Base-by-base conservation (phyloP, 2,113 vertebrate genomes). In the Nanorana parkeri region DNA sequence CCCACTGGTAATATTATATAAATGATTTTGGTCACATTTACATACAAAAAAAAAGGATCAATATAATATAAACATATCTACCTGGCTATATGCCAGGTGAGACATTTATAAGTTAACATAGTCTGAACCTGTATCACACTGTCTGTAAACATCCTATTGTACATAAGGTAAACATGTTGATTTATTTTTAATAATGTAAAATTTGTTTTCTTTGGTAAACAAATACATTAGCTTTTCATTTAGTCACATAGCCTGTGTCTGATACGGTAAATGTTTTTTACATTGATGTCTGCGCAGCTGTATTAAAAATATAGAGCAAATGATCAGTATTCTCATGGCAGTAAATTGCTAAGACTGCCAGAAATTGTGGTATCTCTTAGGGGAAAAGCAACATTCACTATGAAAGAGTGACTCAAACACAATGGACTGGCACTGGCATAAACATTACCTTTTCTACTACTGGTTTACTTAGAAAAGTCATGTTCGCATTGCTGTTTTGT, bases 371-470 rank as follows among this genome's bases (percentile, higher is more conserved):
- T 58, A 58, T 23, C n/a, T 79, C 23, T 79, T 60, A 24, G 24
- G 8, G 20, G 17, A 68, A 79, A 60, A 79, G 41, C 13, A n/a
- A 60, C 77, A 19, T 67, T 58, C 54, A 80, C n/a, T 21, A 51
- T 23, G 66, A 58, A 71, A 71, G 55, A 69, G 66, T 80, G 67
- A 56, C 66, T 69, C 67, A 51, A 23, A 67, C 32, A 69, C 23
- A 80, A 80, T 58, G 78, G 78, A 69, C 78, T 80, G 78, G 66
- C 78, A 61, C 78, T 80, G 66, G 26, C 16, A 61, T 36, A 68
- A 3, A 61, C 51, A 47, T 2, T 19, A 23, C 24, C 7, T 24
- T 68, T 55, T 23, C 11, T n/a, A 17, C 11, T 68, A 19, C 21
- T 80, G 7, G 7, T 68, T 60, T 56, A 56, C 64, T 56, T 66